A percentile compares a stretch with the other conserved stretches of the same genome.
These are phyloP conservation scores for Poeciliopsis turrubarensis DNA, from an alignment of 2,113 vertebrate genomes.

Conservation along the genomic window DNA sequence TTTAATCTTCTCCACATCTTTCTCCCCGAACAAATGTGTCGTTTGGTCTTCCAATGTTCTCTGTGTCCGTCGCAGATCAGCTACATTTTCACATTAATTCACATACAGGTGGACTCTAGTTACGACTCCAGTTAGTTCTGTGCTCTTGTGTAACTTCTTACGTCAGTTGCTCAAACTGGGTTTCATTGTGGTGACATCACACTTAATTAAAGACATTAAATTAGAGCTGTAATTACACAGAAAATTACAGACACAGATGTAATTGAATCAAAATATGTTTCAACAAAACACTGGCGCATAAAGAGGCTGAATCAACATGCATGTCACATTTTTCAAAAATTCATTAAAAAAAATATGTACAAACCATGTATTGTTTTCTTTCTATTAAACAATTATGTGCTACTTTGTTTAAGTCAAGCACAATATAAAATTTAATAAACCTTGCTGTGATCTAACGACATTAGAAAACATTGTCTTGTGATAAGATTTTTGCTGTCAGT, in stretches of 20 bases:
- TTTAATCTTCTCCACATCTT: not conserved
- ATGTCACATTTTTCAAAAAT: not conserved
- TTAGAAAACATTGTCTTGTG: not conserved
- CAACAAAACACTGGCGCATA: not conserved
- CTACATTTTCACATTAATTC: not conserved
- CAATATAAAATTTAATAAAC: not conserved
- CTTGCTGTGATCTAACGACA: not conserved
- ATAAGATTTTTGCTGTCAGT: not conserved
- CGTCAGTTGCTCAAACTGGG: too few species aligned
- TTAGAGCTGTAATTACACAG: too few species aligned
- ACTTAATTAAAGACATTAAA: too few species aligned
- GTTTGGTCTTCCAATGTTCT: not conserved
- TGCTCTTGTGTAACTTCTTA: too few species aligned
- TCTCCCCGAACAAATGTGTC: not conserved
- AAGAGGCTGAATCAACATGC: not conserved
- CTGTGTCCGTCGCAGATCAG: too few species aligned
- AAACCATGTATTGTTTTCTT: not conserved
- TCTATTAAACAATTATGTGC: not conserved
- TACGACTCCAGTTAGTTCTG: too few species aligned
- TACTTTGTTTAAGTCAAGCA: not conserved
- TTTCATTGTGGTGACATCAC: too few species aligned
- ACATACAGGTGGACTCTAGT: not conserved
- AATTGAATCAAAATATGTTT: too few species aligned
- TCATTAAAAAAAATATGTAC: not conserved
- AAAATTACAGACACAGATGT: too few species aligned